phyloP scores from a whole-genome alignment of 2,113 vertebrate species.

The Menura novaehollandiae region DNA sequence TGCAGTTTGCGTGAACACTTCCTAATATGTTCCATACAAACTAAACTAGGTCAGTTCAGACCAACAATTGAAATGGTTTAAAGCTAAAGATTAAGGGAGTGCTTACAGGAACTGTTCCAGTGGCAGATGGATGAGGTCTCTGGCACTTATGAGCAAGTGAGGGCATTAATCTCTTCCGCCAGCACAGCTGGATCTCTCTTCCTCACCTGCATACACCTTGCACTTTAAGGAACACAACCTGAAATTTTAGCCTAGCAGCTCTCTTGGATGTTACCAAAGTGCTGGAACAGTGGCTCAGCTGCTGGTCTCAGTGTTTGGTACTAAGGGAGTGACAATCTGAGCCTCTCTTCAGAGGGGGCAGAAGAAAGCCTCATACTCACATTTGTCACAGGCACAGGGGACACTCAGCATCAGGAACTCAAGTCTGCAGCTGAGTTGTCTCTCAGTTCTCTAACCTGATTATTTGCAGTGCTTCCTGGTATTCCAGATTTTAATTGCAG shows the following conservation, averaged over 20 bases:
- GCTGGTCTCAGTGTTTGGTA: not conserved
- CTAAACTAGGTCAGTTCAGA: constrained; percentile 31
- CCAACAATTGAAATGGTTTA: constrained; percentile 44
- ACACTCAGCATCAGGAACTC: not conserved
- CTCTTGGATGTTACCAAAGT: not conserved
- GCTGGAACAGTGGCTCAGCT: not conserved
- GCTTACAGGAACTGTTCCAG: constrained; percentile 8
- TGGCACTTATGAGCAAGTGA: not conserved
- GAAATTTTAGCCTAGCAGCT: not conserved
- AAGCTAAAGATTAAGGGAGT: constrained; percentile 43
- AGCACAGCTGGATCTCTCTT: constrained; percentile 34
- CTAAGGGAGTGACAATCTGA: not conserved
- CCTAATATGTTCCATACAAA: not conserved
- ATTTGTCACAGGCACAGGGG: not conserved
- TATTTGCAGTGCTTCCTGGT: not conserved
- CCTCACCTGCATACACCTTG: not conserved
- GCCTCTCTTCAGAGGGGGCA: not conserved
- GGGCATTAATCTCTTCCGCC: not conserved
- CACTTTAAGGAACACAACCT: not conserved
- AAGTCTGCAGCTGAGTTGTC: not conserved
- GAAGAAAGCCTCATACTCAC: not conserved
- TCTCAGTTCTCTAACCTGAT: not conserved
- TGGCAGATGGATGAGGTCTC: not conserved
- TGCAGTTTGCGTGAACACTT: not conserved
- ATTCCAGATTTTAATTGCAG: not conserved